phyloP scores from a whole-genome alignment of 2,797 vertebrate genomes.

The Scolopax bukidnonensis region DNA sequence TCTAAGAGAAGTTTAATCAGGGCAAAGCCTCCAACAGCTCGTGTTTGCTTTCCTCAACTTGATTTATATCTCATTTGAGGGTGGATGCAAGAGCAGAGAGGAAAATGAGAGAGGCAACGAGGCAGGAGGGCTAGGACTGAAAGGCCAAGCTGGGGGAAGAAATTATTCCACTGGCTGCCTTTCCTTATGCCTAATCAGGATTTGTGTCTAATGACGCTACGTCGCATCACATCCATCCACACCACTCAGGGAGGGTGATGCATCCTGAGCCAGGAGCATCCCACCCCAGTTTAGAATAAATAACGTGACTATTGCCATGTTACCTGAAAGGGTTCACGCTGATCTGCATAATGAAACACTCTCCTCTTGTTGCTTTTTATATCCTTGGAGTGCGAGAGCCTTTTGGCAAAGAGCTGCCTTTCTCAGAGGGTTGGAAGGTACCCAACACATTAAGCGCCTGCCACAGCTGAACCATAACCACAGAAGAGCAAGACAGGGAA shows the following conservation, averaged over 20 bases:
- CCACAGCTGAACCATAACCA: not conserved
- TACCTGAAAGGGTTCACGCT: not conserved
- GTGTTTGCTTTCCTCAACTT: not conserved
- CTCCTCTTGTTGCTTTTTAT: not conserved
- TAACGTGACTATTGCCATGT: accelerated
- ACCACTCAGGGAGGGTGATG: accelerated
- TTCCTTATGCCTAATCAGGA: not conserved
- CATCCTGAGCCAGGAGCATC: not conserved
- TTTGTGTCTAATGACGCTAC: not conserved
- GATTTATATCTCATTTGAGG: not conserved
- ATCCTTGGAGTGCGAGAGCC: not conserved
- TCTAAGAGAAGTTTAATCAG: not conserved
- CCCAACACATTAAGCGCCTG: accelerated
- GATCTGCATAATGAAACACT: not conserved
- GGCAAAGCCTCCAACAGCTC: not conserved
- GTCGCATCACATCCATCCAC: not conserved
- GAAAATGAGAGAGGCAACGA: not conserved
- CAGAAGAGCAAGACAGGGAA: not conserved
- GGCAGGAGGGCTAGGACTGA: not conserved
- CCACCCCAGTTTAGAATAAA: not conserved
- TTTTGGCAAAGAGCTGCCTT: not conserved
- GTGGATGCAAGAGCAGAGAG: not conserved
- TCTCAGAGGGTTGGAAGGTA: accelerated
- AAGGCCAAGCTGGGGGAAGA: not conserved
- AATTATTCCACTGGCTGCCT: not conserved